These are phyloP conservation scores for Alces alces DNA, from an alignment of 2,113 vertebrate species.

Conservation along the genomic window DNA sequence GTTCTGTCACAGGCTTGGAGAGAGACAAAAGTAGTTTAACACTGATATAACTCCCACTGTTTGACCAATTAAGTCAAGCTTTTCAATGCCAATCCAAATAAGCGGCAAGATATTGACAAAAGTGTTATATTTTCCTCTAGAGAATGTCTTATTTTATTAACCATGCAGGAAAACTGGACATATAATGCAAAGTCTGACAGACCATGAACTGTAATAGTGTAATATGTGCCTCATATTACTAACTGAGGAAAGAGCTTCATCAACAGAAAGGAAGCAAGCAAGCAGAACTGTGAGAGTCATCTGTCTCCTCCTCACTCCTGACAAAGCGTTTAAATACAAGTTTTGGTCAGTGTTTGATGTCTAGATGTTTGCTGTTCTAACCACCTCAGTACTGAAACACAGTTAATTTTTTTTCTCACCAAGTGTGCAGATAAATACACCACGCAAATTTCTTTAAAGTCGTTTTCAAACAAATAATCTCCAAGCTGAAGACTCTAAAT, in stretches of 20 bases:
- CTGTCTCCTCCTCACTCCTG: neutral
- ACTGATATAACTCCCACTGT: neutral
- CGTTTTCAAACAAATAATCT: conserved; percentile 22
- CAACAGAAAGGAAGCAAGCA: neutral
- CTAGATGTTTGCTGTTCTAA: neutral
- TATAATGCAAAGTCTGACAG: conserved; percentile 63
- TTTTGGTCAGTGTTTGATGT: neutral
- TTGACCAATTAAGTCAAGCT: neutral
- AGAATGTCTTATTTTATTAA: conserved; percentile 54
- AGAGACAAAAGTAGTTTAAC: neutral
- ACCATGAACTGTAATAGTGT: conserved; percentile 63
- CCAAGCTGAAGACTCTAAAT: conserved; percentile 14
- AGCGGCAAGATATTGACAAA: conserved; percentile 45
- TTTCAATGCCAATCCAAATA: neutral
- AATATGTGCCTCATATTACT: conserved; percentile 50
- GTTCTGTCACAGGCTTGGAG: neutral
- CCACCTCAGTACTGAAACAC: neutral
- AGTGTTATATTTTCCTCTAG: conserved; percentile 17
- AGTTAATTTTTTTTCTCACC: neutral
- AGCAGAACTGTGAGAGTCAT: conserved; percentile 37
- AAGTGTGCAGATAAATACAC: neutral
- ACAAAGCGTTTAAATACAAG: neutral
- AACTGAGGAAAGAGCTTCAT: conserved; percentile 46
- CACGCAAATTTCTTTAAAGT: neutral
- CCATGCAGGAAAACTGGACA: neutral